Evolutionary conservation across 2,888 invertebrate species (phyloP).

Genomic region (Perizoma affinitatum): DNA sequence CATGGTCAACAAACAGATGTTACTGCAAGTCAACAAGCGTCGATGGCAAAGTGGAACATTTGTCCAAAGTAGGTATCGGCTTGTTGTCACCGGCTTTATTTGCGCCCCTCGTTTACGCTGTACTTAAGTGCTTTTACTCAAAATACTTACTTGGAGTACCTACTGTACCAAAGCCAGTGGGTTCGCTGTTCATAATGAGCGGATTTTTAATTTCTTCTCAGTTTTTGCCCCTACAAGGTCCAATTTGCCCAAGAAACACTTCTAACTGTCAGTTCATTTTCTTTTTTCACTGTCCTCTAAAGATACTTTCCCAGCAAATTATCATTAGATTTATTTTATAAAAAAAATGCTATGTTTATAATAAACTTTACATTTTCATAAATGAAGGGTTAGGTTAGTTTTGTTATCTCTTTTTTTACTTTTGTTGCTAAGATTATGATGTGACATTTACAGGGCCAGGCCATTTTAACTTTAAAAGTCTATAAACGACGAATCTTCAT

Average conservation of each 20-base stretch:
- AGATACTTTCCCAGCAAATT: no score
- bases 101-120: slow-evolving; percentile 40
- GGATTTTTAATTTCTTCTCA: background rate
- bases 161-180: background rate
- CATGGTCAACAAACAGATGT: slow-evolving; percentile 29
- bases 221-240: no score
- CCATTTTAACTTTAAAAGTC: slow-evolving; percentile 20
- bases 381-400: background rate
- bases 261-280: no score
- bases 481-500: slow-evolving; percentile 6
- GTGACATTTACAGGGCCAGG: slow-evolving; percentile 24
- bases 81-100: slow-evolving; percentile 39
- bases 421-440: slow-evolving; percentile 17
- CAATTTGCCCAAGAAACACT: no score
- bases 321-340: no score
- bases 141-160: slow-evolving; percentile 26
- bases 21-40: slow-evolving; percentile 41
- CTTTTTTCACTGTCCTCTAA: no score
- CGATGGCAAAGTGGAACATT: slow-evolving; percentile 44
- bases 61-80: slow-evolving; percentile 33
- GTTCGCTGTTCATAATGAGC: background rate
- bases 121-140: slow-evolving; percentile 34
- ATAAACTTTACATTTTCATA: no score
- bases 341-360: no score
- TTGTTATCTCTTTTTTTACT: slow-evolving; percentile 14